A percentile compares a stretch with the other conserved stretches of the same genome.
These are phyloP conservation scores for Chalcis sispes DNA, from an alignment of 2,888 invertebrate genomes.

Conservation along the genomic window DNA sequence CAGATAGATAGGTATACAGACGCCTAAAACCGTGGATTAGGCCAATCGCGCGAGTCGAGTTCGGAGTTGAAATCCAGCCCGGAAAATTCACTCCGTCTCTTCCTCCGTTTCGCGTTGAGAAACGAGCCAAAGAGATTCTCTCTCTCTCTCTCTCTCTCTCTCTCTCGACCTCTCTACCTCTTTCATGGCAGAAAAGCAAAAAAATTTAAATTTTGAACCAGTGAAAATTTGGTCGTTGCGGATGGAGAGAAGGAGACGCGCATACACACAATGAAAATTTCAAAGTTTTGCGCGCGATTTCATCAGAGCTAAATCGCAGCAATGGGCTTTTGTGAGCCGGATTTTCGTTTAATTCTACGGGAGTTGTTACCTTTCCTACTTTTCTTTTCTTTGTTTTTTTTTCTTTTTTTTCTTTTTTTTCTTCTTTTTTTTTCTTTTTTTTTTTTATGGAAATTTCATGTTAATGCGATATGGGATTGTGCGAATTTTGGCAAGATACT, in stretches of 20 bases:
- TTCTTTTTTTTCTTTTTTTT: too few species aligned
- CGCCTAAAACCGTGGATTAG: conserved; percentile 30
- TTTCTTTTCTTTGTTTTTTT: too few species aligned
- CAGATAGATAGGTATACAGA: not conserved
- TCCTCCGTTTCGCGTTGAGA: too few species aligned
- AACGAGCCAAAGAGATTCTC: not conserved
- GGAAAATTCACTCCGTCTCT: too few species aligned
- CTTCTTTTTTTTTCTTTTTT: too few species aligned
- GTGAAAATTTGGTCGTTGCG: not conserved
- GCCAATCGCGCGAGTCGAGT: conserved; percentile 15
- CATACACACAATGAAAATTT: conserved; percentile 17
- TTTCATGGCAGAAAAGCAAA: not conserved
- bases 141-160: too few species aligned
- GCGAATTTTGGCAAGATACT: too few species aligned
- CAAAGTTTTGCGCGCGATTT: conserved; percentile 1
- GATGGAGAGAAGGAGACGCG: not conserved
- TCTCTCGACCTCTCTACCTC: too few species aligned
- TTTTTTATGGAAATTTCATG: conserved; percentile 16
- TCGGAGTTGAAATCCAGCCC: too few species aligned
- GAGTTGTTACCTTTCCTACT: too few species aligned
- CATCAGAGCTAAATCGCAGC: not conserved
- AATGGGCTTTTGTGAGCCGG: not conserved
- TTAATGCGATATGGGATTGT: not conserved
- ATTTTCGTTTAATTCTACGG: not conserved
- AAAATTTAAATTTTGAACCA: conserved; percentile 47